Conservation (phyloP, 2,888 invertebrate species). For the Stegana nigrithorax region DNA sequence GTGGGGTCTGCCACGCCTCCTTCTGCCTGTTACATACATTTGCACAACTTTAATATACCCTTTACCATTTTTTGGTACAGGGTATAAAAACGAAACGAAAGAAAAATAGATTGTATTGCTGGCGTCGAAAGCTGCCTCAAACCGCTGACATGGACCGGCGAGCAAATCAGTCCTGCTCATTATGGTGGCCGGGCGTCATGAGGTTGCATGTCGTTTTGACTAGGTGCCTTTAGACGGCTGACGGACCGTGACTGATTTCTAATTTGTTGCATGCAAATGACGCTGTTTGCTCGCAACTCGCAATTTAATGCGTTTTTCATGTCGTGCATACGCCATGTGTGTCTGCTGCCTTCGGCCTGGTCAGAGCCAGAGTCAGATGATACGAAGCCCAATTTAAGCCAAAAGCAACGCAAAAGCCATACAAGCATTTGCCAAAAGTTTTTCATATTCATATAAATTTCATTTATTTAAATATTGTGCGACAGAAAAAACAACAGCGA, state of each 20-base stretch:
- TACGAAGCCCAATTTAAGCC: background rate
- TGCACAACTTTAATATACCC: too few species aligned
- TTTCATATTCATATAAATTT: constrained; percentile 9
- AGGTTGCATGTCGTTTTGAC: constrained; percentile 9
- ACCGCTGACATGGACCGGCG: too few species aligned
- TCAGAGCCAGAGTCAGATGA: background rate
- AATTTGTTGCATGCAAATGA: background rate
- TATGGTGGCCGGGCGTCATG: too few species aligned
- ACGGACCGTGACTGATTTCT: background rate
- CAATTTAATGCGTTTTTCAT: constrained; percentile 12
- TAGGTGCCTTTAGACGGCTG: background rate
- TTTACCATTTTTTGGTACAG: too few species aligned
- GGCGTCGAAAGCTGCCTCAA: too few species aligned
- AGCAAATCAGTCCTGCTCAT: background rate
- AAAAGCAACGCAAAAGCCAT: background rate
- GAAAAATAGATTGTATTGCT: too few species aligned
- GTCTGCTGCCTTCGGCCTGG: too few species aligned
- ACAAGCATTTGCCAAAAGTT: background rate
- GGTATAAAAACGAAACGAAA: too few species aligned
- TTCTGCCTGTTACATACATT: too few species aligned
- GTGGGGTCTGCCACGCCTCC: too few species aligned
- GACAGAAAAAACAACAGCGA: background rate
- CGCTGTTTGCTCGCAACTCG: background rate
- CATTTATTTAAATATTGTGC: constrained; percentile 10
- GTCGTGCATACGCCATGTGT: background rate